Evolutionary conservation across 2,797 vertebrate genomes (phyloP).

Genomic region (Tragelaphus eurycerus): DNA sequence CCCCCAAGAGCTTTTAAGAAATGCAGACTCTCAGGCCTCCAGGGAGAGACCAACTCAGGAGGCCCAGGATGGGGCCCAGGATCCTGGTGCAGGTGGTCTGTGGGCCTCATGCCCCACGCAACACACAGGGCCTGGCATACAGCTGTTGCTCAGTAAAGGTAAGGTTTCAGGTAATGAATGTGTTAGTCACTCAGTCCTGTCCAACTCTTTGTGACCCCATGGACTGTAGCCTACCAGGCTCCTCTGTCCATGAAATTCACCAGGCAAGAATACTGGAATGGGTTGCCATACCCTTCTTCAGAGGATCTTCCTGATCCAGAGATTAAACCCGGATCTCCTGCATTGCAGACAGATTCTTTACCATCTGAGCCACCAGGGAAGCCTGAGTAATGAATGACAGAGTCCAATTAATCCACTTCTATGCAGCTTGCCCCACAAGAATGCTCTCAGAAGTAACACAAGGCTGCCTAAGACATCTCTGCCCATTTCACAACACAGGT

Average conservation of each 20-base stretch:
- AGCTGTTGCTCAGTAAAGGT: neutral
- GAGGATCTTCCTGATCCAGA: neutral
- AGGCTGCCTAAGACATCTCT: neutral
- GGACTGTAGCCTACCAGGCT: neutral
- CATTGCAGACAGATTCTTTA: neutral
- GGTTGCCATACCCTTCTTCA: neutral
- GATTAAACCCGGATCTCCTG: neutral
- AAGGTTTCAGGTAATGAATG: neutral
- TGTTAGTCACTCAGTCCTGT: neutral
- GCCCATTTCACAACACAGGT: neutral
- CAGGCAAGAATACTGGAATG: neutral
- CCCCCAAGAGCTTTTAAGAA: neutral
- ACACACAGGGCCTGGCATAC: neutral
- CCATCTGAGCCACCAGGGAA: neutral
- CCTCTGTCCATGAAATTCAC: neutral
- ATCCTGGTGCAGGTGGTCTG: neutral
- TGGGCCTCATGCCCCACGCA: accelerated
- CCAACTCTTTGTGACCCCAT: neutral
- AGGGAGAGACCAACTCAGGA: neutral
- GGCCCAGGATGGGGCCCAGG: too few relatives aligned
- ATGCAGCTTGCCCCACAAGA: neutral
- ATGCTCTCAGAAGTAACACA: neutral
- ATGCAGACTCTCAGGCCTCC: neutral
- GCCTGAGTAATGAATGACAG: neutral
- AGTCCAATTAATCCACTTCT: neutral